A percentile compares a stretch with the other conserved stretches of the same genome.
Conservation (phyloP, 2,888 invertebrate species). For the Aphodius granarius region DNA sequence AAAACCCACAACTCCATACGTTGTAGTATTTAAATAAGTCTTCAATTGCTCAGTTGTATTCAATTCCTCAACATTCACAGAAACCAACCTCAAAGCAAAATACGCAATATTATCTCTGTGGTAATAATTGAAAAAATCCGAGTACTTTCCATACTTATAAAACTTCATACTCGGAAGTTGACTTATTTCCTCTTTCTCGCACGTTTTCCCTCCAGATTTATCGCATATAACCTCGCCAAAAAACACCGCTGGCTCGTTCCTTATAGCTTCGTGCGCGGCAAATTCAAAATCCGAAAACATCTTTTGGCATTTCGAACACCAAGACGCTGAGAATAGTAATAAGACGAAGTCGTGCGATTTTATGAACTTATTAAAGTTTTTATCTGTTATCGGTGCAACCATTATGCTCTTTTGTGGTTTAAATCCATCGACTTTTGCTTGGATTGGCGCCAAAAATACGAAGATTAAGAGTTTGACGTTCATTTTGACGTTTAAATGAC, state of each 20-base stretch:
- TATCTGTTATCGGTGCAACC: not conserved
- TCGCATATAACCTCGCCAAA: conserved; percentile 16
- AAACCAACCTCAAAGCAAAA: conserved; percentile 4
- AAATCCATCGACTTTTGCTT: not conserved
- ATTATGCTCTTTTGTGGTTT: not conserved
- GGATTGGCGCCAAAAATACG: not conserved
- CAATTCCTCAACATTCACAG: conserved; percentile 7
- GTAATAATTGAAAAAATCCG: conserved; percentile 5
- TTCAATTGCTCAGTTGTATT: conserved; percentile 4
- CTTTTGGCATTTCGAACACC: conserved; percentile 16
- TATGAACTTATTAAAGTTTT: conserved; percentile 10
- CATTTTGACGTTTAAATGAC: not conserved
- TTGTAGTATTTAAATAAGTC: conserved; percentile 1
- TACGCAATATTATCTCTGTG: conserved; percentile 4
- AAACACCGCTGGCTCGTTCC: conserved; percentile 4
- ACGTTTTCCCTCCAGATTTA: not conserved
- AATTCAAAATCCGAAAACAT: conserved; percentile 18
- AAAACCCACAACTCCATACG: conserved; percentile 17
- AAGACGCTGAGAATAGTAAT: conserved; percentile 6
- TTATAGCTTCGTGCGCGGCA: conserved; percentile 9
- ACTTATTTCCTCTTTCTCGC: conserved; percentile 4
- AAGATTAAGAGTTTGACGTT: not conserved
- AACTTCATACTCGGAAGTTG: conserved; percentile 15
- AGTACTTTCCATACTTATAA: conserved; percentile 16
- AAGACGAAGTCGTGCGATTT: conserved; percentile 11